phyloP scores from a whole-genome alignment of 2,888 invertebrate species.

The Orgyia antiqua region DNA sequence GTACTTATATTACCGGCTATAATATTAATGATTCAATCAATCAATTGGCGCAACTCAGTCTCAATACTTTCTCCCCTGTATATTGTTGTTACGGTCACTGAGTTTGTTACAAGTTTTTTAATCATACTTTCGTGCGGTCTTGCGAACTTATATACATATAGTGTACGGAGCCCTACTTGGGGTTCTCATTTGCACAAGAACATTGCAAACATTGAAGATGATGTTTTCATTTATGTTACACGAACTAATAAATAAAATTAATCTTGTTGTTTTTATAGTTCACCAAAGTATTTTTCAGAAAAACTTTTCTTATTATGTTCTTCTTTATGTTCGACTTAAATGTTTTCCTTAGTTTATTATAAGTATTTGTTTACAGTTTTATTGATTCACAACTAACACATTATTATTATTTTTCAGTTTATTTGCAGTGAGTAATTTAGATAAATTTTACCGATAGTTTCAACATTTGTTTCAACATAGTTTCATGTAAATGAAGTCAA shows the following conservation, averaged over 20 bases:
- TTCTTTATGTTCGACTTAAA: slow-evolving; percentile 8
- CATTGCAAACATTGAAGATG: slow-evolving; percentile 17
- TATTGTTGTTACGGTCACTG: slow-evolving; percentile 35
- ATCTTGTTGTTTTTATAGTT: slow-evolving; percentile 22
- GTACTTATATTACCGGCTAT: slow-evolving; percentile 26
- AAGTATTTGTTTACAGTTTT: background rate
- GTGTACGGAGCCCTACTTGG: slow-evolving; percentile 17
- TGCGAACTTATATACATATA: slow-evolving; percentile 30
- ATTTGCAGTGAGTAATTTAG: background rate
- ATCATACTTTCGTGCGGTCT: slow-evolving; percentile 44
- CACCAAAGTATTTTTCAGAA: slow-evolving; percentile 16
- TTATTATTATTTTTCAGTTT: background rate
- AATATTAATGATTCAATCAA: slow-evolving; percentile 42
- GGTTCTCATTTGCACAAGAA: slow-evolving; percentile 32
- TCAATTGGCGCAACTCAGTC: slow-evolving; percentile 14
- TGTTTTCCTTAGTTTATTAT: slow-evolving; percentile 8
- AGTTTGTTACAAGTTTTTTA: slow-evolving; percentile 44
- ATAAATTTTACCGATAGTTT: too few relatives aligned
- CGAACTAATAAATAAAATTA: slow-evolving; percentile 24
- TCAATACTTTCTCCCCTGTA: slow-evolving; percentile 12
- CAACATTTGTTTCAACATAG: too few relatives aligned
- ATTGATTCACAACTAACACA: background rate
- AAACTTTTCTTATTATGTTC: slow-evolving; percentile 8
- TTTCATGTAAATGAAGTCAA: too few relatives aligned
- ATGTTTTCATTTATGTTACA: slow-evolving; percentile 25